These are phyloP conservation scores for Nannoperca obscura DNA, from an alignment of 2,797 vertebrate genomes.

Conservation along the genomic window DNA sequence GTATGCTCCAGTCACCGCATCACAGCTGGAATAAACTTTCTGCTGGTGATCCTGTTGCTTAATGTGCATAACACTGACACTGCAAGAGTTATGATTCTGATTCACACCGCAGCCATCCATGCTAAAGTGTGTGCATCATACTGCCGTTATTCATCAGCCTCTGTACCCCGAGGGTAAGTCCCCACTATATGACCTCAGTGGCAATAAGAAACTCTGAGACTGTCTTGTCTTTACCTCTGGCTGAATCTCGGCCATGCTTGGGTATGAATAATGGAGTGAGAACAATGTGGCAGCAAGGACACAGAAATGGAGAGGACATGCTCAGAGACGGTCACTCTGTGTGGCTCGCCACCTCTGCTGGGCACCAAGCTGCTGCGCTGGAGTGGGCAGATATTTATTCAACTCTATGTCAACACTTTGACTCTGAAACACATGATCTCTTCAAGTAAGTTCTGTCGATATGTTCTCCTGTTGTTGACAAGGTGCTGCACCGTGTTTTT, in stretches of 20 bases:
- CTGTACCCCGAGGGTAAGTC: slow-evolving; percentile 25
- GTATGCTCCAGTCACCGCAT: slow-evolving; percentile 2
- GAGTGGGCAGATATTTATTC: slow-evolving; percentile 49
- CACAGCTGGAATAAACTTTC: slow-evolving; percentile 30
- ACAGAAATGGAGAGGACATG: slow-evolving; percentile 58
- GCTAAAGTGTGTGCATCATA: slow-evolving; percentile 34
- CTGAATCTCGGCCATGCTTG: slow-evolving; percentile 40
- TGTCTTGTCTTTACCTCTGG: slow-evolving; percentile 56
- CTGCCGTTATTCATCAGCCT: slow-evolving; percentile 44
- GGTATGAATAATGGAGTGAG: slow-evolving; percentile 72
- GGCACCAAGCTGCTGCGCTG: slow-evolving; percentile 40
- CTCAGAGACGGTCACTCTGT: slow-evolving; percentile 39
- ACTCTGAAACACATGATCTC: slow-evolving; percentile 39
- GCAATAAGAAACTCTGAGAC: slow-evolving; percentile 25
- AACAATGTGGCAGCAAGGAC: slow-evolving; percentile 64
- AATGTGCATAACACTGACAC: slow-evolving; percentile 12
- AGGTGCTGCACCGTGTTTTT: slow-evolving; percentile 32
- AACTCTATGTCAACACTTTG: slow-evolving; percentile 15
- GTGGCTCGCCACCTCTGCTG: slow-evolving; percentile 41
- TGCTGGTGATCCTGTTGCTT: slow-evolving; percentile 34
- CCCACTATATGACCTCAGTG: slow-evolving; percentile 11
- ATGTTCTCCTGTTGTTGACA: slow-evolving; percentile 14
- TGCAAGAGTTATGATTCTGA: slow-evolving; percentile 30
- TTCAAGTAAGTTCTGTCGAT: slow-evolving; percentile 29
- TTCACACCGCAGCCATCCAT: slow-evolving; percentile 39